phyloP scores from a whole-genome alignment of 2,113 vertebrate genomes.

The Gasterosteus nipponicus region DNA sequence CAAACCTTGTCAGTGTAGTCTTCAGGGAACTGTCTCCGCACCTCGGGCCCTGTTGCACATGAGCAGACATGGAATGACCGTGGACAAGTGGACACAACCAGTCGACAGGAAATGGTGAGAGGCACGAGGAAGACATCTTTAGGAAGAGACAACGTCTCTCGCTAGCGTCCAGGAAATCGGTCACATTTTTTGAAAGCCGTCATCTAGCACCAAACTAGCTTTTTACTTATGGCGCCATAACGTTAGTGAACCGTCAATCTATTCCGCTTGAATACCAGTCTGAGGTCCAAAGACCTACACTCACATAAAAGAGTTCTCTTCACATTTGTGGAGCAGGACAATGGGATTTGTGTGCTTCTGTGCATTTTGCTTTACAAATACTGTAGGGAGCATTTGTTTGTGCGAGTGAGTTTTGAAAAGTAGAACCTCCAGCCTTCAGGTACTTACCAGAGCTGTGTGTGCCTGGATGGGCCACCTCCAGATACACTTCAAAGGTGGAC shows the following conservation, averaged over 20 bases:
- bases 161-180: slow-evolving; percentile 39
- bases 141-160: slow-evolving; percentile 25
- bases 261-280: not conserved
- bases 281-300: not conserved
- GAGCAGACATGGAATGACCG: slow-evolving; percentile 84
- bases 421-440: not conserved
- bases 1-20: slow-evolving; percentile 96
- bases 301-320: not conserved
- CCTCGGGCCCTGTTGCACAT: slow-evolving; percentile 93
- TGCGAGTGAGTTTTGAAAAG: too few relatives aligned
- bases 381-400: too few relatives aligned
- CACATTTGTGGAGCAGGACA: not conserved
- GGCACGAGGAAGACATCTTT: slow-evolving; percentile 11
- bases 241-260: not conserved
- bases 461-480: slow-evolving; percentile 88
- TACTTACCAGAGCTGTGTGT: slow-evolving; percentile 79
- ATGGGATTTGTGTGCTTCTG: not conserved
- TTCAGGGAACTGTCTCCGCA: slow-evolving; percentile 92
- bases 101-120: slow-evolving; percentile 35
- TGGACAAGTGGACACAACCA: slow-evolving; percentile 80
- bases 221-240: not conserved
- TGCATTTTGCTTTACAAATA: too few relatives aligned
- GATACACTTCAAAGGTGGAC: slow-evolving; percentile 93
- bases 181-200: not conserved
- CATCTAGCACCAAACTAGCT: not conserved